These are phyloP conservation scores for Ameiurus melas DNA, from an alignment of 2,113 vertebrate genomes.

Conservation along the genomic window DNA sequence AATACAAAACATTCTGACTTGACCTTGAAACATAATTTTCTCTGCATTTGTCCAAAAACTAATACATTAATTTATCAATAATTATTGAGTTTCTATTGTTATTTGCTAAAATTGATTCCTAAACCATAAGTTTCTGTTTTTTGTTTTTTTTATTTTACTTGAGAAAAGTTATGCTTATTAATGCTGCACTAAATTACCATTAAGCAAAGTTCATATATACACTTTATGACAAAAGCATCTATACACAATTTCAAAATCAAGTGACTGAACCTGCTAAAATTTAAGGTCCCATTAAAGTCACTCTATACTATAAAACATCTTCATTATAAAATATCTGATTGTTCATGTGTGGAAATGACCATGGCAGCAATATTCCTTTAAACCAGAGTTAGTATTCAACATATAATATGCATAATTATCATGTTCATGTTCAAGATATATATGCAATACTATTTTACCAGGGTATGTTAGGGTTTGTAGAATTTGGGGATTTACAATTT, in stretches of 20 bases:
- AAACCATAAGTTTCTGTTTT: not conserved
- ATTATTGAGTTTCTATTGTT: constrained; percentile 29
- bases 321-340: not conserved
- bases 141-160: too few species aligned
- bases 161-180: not conserved
- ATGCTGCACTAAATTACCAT: not conserved
- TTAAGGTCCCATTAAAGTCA: not conserved
- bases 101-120: not conserved
- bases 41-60: constrained; percentile 30
- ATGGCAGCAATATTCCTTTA: not conserved
- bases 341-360: not conserved
- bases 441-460: not conserved
- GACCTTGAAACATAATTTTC: constrained; percentile 3
- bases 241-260: not conserved
- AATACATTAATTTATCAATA: constrained; percentile 33
- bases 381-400: too few species aligned
- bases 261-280: not conserved
- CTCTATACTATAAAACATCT: not conserved
- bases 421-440: not conserved
- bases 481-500: not conserved
- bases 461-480: not conserved
- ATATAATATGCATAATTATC: too few species aligned
- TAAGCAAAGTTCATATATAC: not conserved
- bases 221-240: not conserved
- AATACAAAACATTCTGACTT: constrained; percentile 10